Conservation (phyloP, 2,113 vertebrate species). For the Gadus chalcogrammus region DNA sequence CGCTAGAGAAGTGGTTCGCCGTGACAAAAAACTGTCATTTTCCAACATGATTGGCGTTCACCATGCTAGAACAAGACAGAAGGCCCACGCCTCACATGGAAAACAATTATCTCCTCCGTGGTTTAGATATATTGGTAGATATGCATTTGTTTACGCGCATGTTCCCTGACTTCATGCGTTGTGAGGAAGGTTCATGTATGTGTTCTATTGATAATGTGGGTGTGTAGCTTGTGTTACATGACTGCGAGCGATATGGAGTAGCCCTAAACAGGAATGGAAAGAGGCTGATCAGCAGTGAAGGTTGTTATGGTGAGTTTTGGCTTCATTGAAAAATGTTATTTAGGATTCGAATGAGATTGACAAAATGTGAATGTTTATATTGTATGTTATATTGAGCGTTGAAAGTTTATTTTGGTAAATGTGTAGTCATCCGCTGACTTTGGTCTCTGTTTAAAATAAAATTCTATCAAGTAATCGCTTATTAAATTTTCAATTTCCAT, state of each 20-base stretch:
- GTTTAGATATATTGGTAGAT: background rate
- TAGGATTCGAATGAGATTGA: no score
- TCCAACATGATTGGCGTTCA: constrained; percentile 20
- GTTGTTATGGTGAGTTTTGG: constrained; percentile 57
- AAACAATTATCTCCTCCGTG: constrained; percentile 24
- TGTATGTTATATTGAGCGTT: no score
- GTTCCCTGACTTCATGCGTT: constrained; percentile 42
- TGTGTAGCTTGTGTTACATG: constrained; percentile 38
- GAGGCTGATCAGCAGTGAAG: constrained; percentile 19
- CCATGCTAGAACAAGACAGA: constrained; percentile 58
- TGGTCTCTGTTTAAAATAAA: no score
- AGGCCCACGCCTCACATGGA: constrained; percentile 34
- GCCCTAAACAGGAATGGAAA: constrained; percentile 49
- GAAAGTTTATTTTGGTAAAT: no score
- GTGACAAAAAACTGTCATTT: constrained; percentile 15
- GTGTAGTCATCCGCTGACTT: no score
- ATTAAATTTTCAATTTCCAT: no score
- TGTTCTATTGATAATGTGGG: constrained; percentile 60
- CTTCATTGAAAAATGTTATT: no score
- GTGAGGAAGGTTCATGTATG: constrained; percentile 69
- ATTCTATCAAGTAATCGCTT: no score
- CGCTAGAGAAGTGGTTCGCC: constrained; percentile 19
- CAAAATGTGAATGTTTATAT: no score
- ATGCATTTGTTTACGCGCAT: constrained; percentile 28
- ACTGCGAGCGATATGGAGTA: constrained; percentile 45